Evolutionary conservation across 2,888 invertebrate genomes (phyloP), one percentile per base, ranked within the genome.

Genomic region (Chrysomela aeneicollis): DNA sequence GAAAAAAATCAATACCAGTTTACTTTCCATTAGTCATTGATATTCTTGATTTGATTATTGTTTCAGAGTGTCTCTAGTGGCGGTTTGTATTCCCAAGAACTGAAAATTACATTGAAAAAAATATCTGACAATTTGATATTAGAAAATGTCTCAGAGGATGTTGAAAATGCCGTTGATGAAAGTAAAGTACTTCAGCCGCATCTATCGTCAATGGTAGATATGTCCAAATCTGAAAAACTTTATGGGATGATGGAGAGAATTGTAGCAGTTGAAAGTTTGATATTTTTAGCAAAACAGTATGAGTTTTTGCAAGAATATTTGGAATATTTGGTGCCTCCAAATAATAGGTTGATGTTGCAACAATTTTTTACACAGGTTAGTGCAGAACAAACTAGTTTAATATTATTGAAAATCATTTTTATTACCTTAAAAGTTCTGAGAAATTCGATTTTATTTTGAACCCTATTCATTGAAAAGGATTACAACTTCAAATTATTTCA

Each of bases 231-330:
- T 2, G 92, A 93, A 65, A 89, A 87, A 61, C 83, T 97, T 15
- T 92, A 92, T 79, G 96, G 96, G 0, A 82, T 98, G 26, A 86
- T 91, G 0, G 94, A 96, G 77, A 86, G 98, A 66, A 89, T 97
- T 17, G 94, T 97, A 0, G 98, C 93, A 0, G 92, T 95, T 0
- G 98, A 98, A 83, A 98, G 98, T 71, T 87, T 95, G 0, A 89
- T 95, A 73, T 97, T 96, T 82, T 85, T 98, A 72, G 90, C 94
- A 0, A 90, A 91, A 71, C 98, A 98, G 82, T 92, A 94, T 76
- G 91, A 94, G 75, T 87, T 89, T 58, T 83, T 98, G 19, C 92
- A 92, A 68, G 90, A 91, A 3, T 95, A 95, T 79, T 85, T 98
- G 76, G 94, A 96, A 79, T 89, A 91, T 66, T 87, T 96, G 65